Conservation (phyloP, 2,888 invertebrate genomes). For the Plagodis pulveraria region DNA sequence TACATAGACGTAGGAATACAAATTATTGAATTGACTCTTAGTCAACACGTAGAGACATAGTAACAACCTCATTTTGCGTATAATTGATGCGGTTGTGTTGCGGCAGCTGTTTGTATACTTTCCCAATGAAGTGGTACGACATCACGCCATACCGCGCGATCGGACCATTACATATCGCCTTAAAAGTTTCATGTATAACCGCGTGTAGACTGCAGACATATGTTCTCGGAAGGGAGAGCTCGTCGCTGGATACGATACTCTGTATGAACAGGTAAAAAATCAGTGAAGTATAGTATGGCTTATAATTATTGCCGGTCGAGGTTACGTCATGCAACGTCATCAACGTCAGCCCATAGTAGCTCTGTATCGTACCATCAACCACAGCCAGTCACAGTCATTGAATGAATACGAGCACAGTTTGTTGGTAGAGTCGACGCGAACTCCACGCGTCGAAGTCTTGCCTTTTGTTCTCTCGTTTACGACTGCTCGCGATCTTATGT, state of each 20-base stretch:
- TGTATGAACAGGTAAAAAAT: conserved; percentile 13
- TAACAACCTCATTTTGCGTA: neutral
- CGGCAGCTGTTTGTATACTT: conserved; percentile 49
- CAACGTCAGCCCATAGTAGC: conserved; percentile 54
- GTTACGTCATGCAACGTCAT: conserved; percentile 67
- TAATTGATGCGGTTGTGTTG: conserved; percentile 9
- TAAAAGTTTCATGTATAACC: conserved; percentile 8
- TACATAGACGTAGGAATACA: too few relatives aligned
- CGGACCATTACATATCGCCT: conserved; percentile 40
- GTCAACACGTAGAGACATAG: neutral
- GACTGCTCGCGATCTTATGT: conserved; percentile 48
- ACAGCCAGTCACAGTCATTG: conserved; percentile 32
- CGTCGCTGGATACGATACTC: conserved; percentile 20
- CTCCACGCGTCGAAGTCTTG: conserved; percentile 57
- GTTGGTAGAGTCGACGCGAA: conserved; percentile 60
- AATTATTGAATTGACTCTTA: neutral
- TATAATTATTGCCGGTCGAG: conserved; percentile 12
- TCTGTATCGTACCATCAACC: conserved; percentile 49
- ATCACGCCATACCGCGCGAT: conserved; percentile 79
- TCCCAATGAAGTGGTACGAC: conserved; percentile 68
- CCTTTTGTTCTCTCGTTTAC: conserved; percentile 50
- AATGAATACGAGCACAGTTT: conserved; percentile 47
- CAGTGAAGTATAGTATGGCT: conserved; percentile 14
- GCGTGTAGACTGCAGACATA: conserved; percentile 1
- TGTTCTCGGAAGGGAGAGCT: conserved; percentile 30